phyloP scores from a whole-genome alignment of 2,113 vertebrate genomes.

The Macquaria australasica region DNA sequence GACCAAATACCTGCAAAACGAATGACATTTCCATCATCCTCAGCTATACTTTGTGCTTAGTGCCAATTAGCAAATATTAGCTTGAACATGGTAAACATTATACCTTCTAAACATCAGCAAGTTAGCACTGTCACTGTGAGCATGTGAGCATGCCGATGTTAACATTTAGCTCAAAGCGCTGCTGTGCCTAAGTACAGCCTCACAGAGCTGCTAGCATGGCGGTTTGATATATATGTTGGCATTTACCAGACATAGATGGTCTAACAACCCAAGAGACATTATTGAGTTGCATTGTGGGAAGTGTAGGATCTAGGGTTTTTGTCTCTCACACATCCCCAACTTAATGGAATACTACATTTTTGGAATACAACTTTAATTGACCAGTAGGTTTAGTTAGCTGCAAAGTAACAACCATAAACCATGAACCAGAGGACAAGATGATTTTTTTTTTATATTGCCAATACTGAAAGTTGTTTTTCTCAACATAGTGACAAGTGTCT shows the following conservation, averaged over 20 bases:
- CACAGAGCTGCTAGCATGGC: background rate
- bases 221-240: background rate
- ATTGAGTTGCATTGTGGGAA: background rate
- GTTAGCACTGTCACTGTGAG: no score
- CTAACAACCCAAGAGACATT: background rate
- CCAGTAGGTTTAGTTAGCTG: background rate
- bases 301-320: background rate
- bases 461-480: constrained; percentile 1
- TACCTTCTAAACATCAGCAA: background rate
- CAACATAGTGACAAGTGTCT: constrained; percentile 5
- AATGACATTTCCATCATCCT: background rate
- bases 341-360: background rate
- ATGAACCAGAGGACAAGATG: background rate
- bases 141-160: background rate
- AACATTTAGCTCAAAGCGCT: no score
- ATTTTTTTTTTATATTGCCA: background rate
- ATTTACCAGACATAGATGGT: background rate
- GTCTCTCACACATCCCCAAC: background rate
- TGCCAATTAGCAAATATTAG: background rate
- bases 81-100: background rate
- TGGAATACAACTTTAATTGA: background rate
- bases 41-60: background rate
- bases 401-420: background rate
- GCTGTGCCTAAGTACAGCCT: background rate
- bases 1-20: background rate